phyloP scores from a whole-genome alignment of 1,140 invertebrate species.

The Amyelois transitella region DNA sequence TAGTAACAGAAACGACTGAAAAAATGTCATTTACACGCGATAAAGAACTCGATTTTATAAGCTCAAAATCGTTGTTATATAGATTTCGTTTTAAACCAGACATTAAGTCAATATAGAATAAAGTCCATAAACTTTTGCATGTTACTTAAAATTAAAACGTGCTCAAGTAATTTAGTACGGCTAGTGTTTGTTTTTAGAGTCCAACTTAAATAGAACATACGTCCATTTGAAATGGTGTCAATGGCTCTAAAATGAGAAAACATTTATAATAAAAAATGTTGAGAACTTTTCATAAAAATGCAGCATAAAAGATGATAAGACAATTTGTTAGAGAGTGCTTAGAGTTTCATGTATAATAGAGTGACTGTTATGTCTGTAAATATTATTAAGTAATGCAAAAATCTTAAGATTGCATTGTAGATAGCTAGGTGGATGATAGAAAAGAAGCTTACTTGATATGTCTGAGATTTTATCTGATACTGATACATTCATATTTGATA shows the following conservation, averaged over 20 bases:
- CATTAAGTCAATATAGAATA: too few relatives aligned
- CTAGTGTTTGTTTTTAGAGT: not conserved
- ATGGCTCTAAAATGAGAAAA: too few relatives aligned
- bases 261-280: too few relatives aligned
- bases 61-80: not conserved
- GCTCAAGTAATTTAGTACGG: not conserved
- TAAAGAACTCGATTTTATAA: not conserved
- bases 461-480: too few relatives aligned
- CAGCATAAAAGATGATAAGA: too few relatives aligned
- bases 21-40: constrained; percentile 3
- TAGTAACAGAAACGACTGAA: constrained; percentile 39
- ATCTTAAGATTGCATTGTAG: not conserved
- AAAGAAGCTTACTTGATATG: not conserved
- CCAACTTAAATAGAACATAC: not conserved
- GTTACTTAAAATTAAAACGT: not conserved
- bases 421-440: not conserved
- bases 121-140: too few relatives aligned
- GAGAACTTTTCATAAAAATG: too few relatives aligned
- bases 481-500: too few relatives aligned
- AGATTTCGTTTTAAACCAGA: not conserved
- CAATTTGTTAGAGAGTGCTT: too few relatives aligned
- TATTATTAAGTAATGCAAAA: not conserved
- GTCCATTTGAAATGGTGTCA: too few relatives aligned
- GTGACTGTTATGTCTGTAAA: not conserved
- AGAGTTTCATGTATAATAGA: too few relatives aligned